Evolutionary conservation across 2,888 invertebrate species (phyloP).

Genomic region (Scrobipalpa costella): DNA sequence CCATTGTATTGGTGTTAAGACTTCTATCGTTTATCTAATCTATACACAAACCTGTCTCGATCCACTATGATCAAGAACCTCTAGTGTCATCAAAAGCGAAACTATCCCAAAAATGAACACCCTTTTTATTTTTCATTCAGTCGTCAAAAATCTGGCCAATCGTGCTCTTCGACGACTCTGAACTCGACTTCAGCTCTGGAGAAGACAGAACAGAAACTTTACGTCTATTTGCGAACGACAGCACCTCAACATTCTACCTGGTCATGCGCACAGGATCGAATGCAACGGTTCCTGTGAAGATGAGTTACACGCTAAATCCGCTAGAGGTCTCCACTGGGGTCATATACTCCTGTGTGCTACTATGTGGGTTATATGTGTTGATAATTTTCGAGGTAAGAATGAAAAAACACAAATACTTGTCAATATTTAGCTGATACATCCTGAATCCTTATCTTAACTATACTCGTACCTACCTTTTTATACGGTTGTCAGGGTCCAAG

Average conservation of each 20-base stretch:
- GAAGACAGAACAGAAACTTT: constrained; percentile 66
- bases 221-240: constrained; percentile 43
- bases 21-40: too few species aligned
- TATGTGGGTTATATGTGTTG: constrained; percentile 87
- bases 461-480: too few species aligned
- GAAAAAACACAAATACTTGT: constrained; percentile 21
- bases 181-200: constrained; percentile 82
- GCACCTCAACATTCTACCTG: constrained; percentile 21
- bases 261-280: neutral
- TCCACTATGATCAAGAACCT: neutral
- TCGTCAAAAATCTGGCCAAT: constrained; percentile 73
- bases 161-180: constrained; percentile 78
- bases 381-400: constrained; percentile 94
- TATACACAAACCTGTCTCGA: too few species aligned
- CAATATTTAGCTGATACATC: neutral
- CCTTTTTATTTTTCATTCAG: neutral
- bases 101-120: neutral
- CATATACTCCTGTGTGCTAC: constrained; percentile 86
- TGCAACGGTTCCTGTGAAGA: constrained; percentile 7
- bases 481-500: too few species aligned
- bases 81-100: too few species aligned
- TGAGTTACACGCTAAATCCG: constrained; percentile 80
- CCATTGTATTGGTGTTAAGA: too few species aligned
- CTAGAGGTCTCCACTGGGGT: constrained; percentile 85
- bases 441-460: too few species aligned